Evolutionary conservation across 2,797 vertebrate genomes (phyloP).

Genomic region (Trachops cirrhosus): DNA sequence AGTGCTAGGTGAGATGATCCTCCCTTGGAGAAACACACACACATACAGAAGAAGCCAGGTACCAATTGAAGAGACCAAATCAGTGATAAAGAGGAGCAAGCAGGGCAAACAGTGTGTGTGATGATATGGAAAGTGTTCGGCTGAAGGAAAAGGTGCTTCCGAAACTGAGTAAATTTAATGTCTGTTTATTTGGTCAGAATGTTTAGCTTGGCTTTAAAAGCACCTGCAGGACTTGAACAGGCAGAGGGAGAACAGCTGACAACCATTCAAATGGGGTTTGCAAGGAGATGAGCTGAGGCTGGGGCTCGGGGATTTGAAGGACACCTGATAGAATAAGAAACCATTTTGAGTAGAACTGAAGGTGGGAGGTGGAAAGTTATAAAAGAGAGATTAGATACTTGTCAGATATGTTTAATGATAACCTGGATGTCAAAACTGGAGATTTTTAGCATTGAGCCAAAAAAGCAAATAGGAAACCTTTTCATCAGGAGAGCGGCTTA

Average conservation of each 20-base stretch:
- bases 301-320: neutral
- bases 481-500: neutral
- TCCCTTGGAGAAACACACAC: neutral
- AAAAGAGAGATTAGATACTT: neutral
- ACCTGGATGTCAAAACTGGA: neutral
- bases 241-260: neutral
- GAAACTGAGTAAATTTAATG: neutral
- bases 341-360: neutral
- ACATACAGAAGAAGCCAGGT: neutral
- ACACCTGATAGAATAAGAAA: neutral
- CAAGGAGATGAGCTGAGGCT: neutral
- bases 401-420: neutral
- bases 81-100: neutral
- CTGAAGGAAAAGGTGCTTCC: neutral
- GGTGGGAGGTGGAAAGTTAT: too few relatives aligned
- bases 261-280: neutral
- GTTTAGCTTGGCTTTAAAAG: neutral
- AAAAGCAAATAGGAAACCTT: neutral
- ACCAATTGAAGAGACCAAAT: neutral
- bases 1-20: neutral
- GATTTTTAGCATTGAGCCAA: neutral
- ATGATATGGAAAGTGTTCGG: neutral
- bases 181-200: neutral
- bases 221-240: neutral
- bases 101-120: rapidly evolving